phyloP scores from a whole-genome alignment of 2,797 vertebrate genomes.

The Anabas testudineus region DNA sequence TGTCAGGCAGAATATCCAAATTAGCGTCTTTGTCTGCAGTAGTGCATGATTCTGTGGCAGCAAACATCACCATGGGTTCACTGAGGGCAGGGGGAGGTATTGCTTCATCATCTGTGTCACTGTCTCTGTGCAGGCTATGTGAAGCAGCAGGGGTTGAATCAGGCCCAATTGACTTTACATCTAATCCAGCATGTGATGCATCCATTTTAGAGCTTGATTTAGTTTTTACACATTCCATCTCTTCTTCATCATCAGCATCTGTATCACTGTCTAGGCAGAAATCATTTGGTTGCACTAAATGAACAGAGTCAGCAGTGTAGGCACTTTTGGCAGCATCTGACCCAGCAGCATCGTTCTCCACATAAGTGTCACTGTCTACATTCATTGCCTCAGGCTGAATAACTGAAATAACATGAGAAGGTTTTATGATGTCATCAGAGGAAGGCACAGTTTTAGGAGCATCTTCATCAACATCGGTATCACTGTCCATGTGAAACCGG shows the following conservation, averaged over 20 bases:
- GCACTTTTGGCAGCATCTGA: constrained; percentile 33
- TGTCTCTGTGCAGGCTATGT: constrained; percentile 47
- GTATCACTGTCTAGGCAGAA: constrained; percentile 74
- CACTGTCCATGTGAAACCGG: constrained; percentile 73
- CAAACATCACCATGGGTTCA: constrained; percentile 7
- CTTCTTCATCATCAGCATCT: constrained; percentile 73
- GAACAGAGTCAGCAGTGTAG: constrained; percentile 28
- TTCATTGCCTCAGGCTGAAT: constrained; percentile 56
- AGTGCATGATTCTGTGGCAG: constrained; percentile 4
- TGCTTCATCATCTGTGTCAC: constrained; percentile 71
- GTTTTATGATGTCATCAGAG: constrained; percentile 27
- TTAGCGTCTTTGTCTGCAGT: constrained; percentile 1
- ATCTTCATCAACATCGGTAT: constrained; percentile 77
- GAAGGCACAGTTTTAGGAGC: constrained; percentile 11
- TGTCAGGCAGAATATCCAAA: constrained; percentile 75
- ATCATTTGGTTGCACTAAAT: constrained; percentile 26
- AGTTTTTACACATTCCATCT: constrained; percentile 20
- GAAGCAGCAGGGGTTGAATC: constrained; percentile 7
- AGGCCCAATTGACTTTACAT: constrained; percentile 25
- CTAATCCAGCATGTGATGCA: constrained; percentile 21
- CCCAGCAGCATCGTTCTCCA: constrained; percentile 69
- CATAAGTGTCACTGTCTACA: constrained; percentile 85
- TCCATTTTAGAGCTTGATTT: constrained; percentile 23
- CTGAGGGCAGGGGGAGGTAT: constrained; percentile 13
- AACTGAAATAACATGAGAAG: constrained; percentile 16